A percentile compares a stretch with the other conserved stretches of the same genome.
Evolutionary conservation across 2,888 invertebrate species (phyloP).

Genomic region (Tipula helvola): DNA sequence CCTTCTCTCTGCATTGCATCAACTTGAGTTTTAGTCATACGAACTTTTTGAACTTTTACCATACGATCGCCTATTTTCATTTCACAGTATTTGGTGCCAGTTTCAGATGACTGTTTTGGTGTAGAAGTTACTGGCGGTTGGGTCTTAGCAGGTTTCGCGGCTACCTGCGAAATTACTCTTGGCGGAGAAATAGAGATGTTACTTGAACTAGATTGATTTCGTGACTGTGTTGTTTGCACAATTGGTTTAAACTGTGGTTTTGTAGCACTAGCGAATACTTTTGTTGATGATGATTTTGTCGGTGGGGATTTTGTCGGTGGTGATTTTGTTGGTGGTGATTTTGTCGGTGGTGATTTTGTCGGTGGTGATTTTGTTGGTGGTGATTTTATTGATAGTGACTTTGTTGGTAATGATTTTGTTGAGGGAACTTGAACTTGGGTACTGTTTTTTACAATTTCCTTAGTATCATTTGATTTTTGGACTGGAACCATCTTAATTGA

Average conservation of each 20-base stretch:
- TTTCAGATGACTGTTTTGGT: background rate
- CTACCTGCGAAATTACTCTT: background rate
- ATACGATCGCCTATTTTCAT: slow-evolving; percentile 49
- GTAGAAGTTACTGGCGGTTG: background rate
- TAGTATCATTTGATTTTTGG: background rate
- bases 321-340: background rate
- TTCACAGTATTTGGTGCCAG: slow-evolving; percentile 25
- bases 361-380: background rate
- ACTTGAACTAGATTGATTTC: background rate
- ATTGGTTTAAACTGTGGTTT: background rate
- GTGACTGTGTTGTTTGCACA: background rate
- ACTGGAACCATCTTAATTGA: background rate
- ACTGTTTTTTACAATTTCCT: background rate
- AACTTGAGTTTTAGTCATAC: slow-evolving; percentile 53
- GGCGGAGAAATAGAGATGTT: background rate
- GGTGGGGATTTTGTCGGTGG: too few species aligned
- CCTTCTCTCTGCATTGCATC: slow-evolving; percentile 53
- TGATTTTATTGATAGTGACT: too few species aligned
- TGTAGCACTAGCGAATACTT: background rate
- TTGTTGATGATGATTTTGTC: too few species aligned
- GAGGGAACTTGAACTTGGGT: background rate
- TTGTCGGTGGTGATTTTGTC: background rate
- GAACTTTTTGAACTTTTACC: slow-evolving; percentile 51
- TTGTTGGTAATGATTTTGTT: too few species aligned
- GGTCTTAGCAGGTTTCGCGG: background rate